Conservation (phyloP, 2,888 invertebrate genomes). For the Dichetophora obliterata region DNA sequence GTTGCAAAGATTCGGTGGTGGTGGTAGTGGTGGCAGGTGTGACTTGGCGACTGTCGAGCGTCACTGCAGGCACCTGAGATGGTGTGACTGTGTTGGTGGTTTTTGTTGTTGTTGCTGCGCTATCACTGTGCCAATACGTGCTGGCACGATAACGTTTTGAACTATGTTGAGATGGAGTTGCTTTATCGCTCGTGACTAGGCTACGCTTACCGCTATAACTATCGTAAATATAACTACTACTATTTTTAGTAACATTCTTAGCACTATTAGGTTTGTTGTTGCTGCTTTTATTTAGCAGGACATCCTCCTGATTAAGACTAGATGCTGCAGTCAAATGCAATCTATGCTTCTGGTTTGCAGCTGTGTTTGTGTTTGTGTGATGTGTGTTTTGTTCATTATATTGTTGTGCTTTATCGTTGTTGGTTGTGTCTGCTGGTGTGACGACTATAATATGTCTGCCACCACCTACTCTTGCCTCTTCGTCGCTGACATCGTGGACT, state of each 20-base stretch:
- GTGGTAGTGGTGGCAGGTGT: conserved; percentile 19
- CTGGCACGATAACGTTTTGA: background rate
- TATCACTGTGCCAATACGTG: background rate
- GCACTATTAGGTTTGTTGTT: background rate
- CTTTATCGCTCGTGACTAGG: background rate
- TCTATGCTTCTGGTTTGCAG: background rate
- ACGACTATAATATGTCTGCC: conserved; percentile 23
- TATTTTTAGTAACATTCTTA: conserved; percentile 1
- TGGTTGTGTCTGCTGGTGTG: conserved; percentile 22
- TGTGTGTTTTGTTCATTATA: background rate
- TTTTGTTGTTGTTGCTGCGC: background rate
- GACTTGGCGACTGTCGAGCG: conserved; percentile 34
- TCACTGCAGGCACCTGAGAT: conserved; percentile 37
- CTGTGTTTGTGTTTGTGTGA: background rate
- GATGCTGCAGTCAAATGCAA: background rate
- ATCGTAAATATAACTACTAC: background rate
- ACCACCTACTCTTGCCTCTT: background rate
- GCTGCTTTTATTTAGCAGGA: background rate
- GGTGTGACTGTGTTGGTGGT: conserved; percentile 19
- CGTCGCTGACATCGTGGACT: conserved; percentile 11
- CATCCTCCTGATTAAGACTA: background rate
- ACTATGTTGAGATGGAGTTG: background rate
- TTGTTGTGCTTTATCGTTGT: background rate
- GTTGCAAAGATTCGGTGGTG: conserved; percentile 40
- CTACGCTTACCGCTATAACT: conserved; percentile 23